Percentiles rank a stretch among this genome's conserved stretches.
Conservation (phyloP, 2,113 vertebrate species). For the Sander lucioperca region DNA sequence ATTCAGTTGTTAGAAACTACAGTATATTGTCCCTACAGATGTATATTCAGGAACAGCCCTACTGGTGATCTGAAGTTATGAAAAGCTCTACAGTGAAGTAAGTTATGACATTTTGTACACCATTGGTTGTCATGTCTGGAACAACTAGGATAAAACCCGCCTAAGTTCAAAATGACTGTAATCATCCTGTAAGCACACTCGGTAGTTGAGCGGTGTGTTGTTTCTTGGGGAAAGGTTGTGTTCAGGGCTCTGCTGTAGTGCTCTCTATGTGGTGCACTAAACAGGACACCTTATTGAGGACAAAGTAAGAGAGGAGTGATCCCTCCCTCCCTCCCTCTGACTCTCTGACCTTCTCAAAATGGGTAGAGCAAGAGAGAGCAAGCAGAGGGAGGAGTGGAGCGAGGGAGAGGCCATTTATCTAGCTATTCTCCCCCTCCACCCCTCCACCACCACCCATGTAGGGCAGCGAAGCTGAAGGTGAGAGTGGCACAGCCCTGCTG, state of each 20-base stretch:
- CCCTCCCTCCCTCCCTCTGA: conserved; percentile 53
- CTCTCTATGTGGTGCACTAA: conserved; percentile 45
- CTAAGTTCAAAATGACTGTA: conserved; percentile 32
- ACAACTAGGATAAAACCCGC: conserved; percentile 17
- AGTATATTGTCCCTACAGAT: background rate
- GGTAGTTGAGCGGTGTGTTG: background rate
- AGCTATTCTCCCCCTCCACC: conserved; percentile 5
- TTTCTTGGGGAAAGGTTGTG: conserved; percentile 13
- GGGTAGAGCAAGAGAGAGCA: conserved; percentile 64
- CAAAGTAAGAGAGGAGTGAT: conserved; percentile 31
- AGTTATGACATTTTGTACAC: background rate
- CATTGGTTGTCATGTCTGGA: background rate
- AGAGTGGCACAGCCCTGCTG: conserved; percentile 63
- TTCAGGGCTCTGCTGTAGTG: conserved; percentile 43
- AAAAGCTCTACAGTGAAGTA: conserved; percentile 32
- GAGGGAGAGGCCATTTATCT: conserved; percentile 78
- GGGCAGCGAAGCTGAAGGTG: conserved; percentile 76
- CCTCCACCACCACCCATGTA: conserved; percentile 41
- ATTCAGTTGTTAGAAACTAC: background rate
- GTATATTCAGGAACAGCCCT: background rate
- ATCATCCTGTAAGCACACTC: conserved; percentile 41
- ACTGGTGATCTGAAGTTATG: conserved; percentile 17
- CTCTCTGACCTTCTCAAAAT: conserved; percentile 76
- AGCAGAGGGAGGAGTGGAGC: conserved; percentile 55
- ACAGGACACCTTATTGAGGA: conserved; percentile 74